Conservation (phyloP, 2,888 invertebrate species). For the Mesorhabditis sp. region DNA sequence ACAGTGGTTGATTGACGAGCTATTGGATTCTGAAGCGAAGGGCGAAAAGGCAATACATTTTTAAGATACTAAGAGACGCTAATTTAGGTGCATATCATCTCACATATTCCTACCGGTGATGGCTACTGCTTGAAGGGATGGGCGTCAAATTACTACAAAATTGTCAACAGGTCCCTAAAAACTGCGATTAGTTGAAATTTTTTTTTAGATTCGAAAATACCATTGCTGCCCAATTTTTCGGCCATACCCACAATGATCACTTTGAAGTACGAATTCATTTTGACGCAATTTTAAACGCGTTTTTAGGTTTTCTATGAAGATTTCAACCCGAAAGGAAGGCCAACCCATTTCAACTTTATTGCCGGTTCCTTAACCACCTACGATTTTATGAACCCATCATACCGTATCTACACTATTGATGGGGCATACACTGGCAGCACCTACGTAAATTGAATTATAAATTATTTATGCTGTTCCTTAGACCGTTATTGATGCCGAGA, state of each 20-base stretch:
- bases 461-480: slow-evolving; percentile 21
- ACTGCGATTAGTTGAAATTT: background rate
- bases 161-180: slow-evolving; percentile 58
- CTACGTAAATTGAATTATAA: slow-evolving; percentile 30
- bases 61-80: background rate
- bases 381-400: slow-evolving; percentile 78
- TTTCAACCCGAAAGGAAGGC: slow-evolving; percentile 32
- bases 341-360: slow-evolving; percentile 62
- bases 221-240: slow-evolving; percentile 77
- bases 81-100: slow-evolving; percentile 36
- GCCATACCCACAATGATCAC: slow-evolving; percentile 89
- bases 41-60: slow-evolving; percentile 64
- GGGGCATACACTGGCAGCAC: slow-evolving; percentile 67
- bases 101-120: slow-evolving; percentile 77
- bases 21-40: slow-evolving; percentile 72
- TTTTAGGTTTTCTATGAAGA: slow-evolving; percentile 40
- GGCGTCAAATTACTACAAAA: slow-evolving; percentile 74
- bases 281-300: background rate
- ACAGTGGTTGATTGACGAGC: slow-evolving; percentile 74
- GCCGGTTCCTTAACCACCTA: slow-evolving; percentile 77
- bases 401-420: slow-evolving; percentile 88
- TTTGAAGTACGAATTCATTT: slow-evolving; percentile 61
- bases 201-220: slow-evolving; percentile 70
- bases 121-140: slow-evolving; percentile 72
- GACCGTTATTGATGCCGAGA: slow-evolving; percentile 43